Evolutionary conservation across 2,888 invertebrate species (phyloP), one percentile per base, ranked within the genome.

Genomic region (Mechanitis messenoides): DNA sequence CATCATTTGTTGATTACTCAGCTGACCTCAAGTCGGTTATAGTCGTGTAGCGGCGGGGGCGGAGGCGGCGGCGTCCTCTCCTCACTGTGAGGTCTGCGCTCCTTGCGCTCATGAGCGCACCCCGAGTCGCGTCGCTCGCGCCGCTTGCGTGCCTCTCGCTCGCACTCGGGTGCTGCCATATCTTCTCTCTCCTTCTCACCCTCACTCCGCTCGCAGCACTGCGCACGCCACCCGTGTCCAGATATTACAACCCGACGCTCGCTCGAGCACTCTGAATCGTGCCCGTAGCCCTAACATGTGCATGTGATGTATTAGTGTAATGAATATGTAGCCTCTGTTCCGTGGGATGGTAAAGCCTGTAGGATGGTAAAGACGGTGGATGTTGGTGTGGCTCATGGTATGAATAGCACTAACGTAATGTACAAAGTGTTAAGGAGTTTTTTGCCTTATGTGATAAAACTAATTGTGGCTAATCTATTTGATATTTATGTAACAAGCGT

Each of bases 121-220:
- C 92, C 91, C 62, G 92, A 91, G 75, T 92, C 92, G n/a, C 91
- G 86, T 60, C 91, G 90, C 83, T 92, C 92, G 75, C 92, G 92
- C 56, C 92, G 87, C 81, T 92, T 92, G 73, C 92, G 90, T 70
- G 91, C 91, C 82, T 91, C 89, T 72, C 91, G 84, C 83, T 91
- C 91, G 78, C 91, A 87, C 81, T 91, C 88, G 59, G 91, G 87
- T 68, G 91, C 88, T 70, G 87, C 89, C 84, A 91, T 91, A 63
- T 89, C 88, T 77, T 83, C 87, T 35, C 79, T 74, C 75, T 89
- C 87, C 74, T 81, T 85, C 76, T 78, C 80, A 45, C 77, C 74
- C 69, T 76, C 79, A 61, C 74, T 78, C 70, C 80, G 82, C 76
- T 85, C 85, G 76, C 85, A 84, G 85, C 89, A 87, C 88, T 88